Conservation (phyloP, 2,888 invertebrate genomes). For the Agrypnus murinus region DNA sequence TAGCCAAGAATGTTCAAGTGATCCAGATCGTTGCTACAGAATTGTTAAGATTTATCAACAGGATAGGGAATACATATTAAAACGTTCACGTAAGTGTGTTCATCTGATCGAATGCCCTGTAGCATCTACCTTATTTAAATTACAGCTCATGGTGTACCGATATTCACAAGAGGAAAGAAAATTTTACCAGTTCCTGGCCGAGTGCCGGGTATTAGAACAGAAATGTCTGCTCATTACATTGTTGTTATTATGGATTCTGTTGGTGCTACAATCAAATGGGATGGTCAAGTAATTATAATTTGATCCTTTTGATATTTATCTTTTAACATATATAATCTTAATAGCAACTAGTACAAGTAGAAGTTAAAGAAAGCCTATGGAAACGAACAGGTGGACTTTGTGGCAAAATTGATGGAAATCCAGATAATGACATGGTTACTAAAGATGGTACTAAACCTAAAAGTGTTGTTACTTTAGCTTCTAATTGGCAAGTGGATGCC, state of each 20-base stretch:
- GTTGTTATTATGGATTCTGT: conserved; percentile 79
- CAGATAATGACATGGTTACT: conserved; percentile 80
- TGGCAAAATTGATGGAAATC: conserved; percentile 83
- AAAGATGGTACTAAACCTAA: conserved; percentile 74
- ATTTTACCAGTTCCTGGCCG: conserved; percentile 81
- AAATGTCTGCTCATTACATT: conserved; percentile 82
- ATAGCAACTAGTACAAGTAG: conserved; percentile 79
- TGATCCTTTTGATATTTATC: no score
- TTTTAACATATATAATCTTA: background rate
- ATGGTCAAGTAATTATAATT: conserved; percentile 75
- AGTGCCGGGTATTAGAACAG: conserved; percentile 82
- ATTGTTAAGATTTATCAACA: conserved; percentile 80
- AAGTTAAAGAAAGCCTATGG: conserved; percentile 81
- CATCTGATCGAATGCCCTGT: no score
- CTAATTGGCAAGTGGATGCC: conserved; percentile 75
- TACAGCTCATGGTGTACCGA: conserved; percentile 58
- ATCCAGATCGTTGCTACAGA: conserved; percentile 70
- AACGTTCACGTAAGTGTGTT: conserved; percentile 71
- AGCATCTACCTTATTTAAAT: conserved; percentile 55
- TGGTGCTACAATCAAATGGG: conserved; percentile 85
- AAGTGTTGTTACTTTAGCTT: conserved; percentile 73
- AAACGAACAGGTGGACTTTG: conserved; percentile 89
- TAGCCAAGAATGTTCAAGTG: conserved; percentile 72
- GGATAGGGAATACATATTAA: conserved; percentile 79
- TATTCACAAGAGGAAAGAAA: conserved; percentile 61